Percentiles rank a stretch among this genome's conserved stretches.
These are phyloP conservation scores for Rhagophthalmus giganteus DNA, from an alignment of 2,888 invertebrate species.

Conservation along the genomic window DNA sequence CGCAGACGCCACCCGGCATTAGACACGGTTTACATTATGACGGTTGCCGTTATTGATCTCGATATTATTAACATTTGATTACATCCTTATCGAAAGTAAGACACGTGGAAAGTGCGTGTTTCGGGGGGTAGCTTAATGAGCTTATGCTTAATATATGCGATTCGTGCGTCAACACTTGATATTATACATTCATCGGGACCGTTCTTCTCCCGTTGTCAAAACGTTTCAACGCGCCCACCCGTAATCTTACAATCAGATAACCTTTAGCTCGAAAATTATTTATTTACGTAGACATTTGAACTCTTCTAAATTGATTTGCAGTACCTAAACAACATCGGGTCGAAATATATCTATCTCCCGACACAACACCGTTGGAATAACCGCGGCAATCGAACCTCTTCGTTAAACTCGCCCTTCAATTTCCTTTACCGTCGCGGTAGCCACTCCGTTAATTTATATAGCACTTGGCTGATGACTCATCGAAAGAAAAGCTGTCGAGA, in stretches of 20 bases:
- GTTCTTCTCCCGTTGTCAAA: no score
- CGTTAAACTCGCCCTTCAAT: conserved; percentile 26
- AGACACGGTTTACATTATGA: conserved; percentile 16
- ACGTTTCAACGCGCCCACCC: no score
- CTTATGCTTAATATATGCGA: conserved; percentile 23
- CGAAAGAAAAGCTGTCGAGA: conserved; percentile 17
- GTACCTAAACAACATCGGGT: conserved; percentile 3
- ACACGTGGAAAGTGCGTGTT: conserved; percentile 28
- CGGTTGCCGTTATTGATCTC: conserved; percentile 25
- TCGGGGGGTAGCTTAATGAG: conserved; percentile 22
- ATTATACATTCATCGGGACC: conserved; percentile 10
- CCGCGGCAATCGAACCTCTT: conserved; percentile 25
- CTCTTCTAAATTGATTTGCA: no score
- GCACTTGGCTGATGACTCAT: conserved; percentile 21
- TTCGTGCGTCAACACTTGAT: conserved; percentile 20
- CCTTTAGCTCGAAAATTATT: no score
- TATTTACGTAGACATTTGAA: no score
- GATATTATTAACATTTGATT: conserved; percentile 37
- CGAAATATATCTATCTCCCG: conserved; percentile 2
- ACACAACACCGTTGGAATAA: conserved; percentile 8
- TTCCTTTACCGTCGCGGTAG: conserved; percentile 20
- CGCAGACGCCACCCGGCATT: conserved; percentile 23
- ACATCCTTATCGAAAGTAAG: conserved; percentile 26
- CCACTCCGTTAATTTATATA: conserved; percentile 27
- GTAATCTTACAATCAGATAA: no score